Conservation (phyloP, 2,888 invertebrate genomes). For the Ectropis crepuscularia region DNA sequence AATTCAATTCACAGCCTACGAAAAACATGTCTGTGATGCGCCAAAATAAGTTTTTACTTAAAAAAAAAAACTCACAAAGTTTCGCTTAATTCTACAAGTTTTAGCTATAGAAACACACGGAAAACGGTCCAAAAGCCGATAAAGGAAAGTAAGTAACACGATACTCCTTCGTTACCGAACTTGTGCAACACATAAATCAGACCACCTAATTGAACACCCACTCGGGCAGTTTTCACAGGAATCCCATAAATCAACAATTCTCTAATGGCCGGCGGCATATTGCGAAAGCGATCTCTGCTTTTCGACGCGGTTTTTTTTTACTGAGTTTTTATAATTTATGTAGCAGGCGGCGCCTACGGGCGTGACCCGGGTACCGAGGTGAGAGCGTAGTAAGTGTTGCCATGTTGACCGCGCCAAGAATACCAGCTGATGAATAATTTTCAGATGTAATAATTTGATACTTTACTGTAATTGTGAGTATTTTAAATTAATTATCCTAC, state of each 20-base stretch:
- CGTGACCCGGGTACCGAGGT: conserved; percentile 21
- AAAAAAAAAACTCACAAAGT: not conserved
- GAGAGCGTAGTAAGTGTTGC: no score
- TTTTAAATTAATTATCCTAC: not conserved
- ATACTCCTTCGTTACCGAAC: not conserved
- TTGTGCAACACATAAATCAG: conserved; percentile 9
- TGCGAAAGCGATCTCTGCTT: conserved; percentile 29
- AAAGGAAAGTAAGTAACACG: not conserved
- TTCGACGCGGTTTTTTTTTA: conserved; percentile 20
- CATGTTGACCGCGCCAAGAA: no score
- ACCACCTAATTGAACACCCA: conserved; percentile 13
- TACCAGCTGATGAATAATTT: no score
- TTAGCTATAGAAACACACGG: no score
- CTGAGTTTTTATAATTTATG: conserved; percentile 22
- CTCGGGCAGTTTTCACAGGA: conserved; percentile 20
- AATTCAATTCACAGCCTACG: no score
- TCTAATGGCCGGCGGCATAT: conserved; percentile 25
- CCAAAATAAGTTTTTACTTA: no score
- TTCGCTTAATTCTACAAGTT: not conserved
- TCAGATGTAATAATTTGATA: no score
- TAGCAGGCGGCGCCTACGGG: conserved; percentile 11
- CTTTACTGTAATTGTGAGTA: no score
- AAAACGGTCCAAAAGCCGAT: no score
- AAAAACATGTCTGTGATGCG: no score
- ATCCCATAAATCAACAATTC: conserved; percentile 30